A percentile compares a stretch with the other conserved stretches of the same genome.
phyloP scores from a whole-genome alignment of 2,113 vertebrate species.

The Ailurus styani region DNA sequence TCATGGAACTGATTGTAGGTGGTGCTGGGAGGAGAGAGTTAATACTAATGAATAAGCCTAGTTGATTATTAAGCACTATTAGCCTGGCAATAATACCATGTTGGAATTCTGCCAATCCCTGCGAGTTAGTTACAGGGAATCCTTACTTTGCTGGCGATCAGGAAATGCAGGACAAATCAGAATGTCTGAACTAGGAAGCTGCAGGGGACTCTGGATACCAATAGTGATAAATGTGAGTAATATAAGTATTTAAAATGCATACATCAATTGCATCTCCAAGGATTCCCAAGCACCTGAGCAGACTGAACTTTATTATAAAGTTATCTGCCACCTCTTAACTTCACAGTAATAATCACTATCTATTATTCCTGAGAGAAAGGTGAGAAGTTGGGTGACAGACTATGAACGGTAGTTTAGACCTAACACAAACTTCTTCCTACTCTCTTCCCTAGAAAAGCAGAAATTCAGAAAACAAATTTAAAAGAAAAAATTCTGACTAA shows the following conservation, averaged over 20 bases:
- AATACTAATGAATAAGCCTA: slow-evolving; percentile 66
- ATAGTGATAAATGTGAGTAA: not conserved
- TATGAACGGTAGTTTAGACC: not conserved
- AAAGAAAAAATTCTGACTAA: not conserved
- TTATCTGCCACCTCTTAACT: not conserved
- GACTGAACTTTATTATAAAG: not conserved
- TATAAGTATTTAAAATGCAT: not conserved
- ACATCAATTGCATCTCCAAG: not conserved
- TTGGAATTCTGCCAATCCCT: slow-evolving; percentile 61
- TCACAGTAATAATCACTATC: not conserved
- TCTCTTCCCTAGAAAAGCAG: not conserved
- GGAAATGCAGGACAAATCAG: not conserved
- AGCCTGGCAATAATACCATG: slow-evolving; percentile 35
- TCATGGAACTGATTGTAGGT: slow-evolving; percentile 62
- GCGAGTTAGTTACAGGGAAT: not conserved
- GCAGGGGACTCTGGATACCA: not conserved
- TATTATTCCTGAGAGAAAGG: not conserved
- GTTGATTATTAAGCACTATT: slow-evolving; percentile 74
- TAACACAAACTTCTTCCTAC: not conserved
- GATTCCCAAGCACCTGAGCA: not conserved
- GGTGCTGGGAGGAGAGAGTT: slow-evolving; percentile 48
- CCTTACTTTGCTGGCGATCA: not conserved
- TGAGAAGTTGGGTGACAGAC: not conserved
- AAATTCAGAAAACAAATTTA: not conserved
- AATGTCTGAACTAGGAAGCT: not conserved